Evolutionary conservation across 2,888 invertebrate species (phyloP), one percentile per base, ranked within the genome.

Genomic region (Metopia argyrocephala): DNA sequence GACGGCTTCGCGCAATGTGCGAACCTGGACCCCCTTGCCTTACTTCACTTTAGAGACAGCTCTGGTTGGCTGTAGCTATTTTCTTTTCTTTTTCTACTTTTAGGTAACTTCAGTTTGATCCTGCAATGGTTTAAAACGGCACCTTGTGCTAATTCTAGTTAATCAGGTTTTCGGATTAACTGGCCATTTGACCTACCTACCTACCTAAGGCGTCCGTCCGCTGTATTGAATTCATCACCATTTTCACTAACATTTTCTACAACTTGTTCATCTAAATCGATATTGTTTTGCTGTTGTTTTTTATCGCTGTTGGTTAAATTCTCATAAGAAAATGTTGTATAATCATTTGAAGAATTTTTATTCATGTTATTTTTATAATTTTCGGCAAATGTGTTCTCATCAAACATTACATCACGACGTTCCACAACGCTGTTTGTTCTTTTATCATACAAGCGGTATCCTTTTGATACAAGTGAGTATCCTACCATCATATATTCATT

Each of bases 391-490:
- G 38, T 64, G 5, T 20, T 27, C n/a, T 81, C 78, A 21, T 81
- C 62, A 23, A 81, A 81, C 23, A 69, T 45, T 9, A 81, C 75
- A 25, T 75, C 76, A 31, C 76, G 61, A 46, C 70, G 69, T 27
- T 76, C 68, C 20, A 81, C 56, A 52, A 74, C 54, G 31, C 45
- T 57, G 15, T 59, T 28, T 2, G 12, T 54, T 21, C 20, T 25
- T 25, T 54, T 75, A 38, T 81, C 70, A 57, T 75, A 81, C n/a
- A 81, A 66, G 7, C 81, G 78, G 46, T 81, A 81, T 6, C 71
- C 75, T 64, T 64, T 76, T 15, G 57, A 28, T 20, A 57, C 31
- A n/a, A n/a, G n/a, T n/a, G n/a, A n/a, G n/a, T n/a, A n/a, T n/a
- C n/a, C n/a, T n/a, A n/a, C n/a, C n/a, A n/a, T n/a, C n/a, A n/a